Conservation (phyloP, 1,140 invertebrate species). For the Drosophila watanabei region DNA sequence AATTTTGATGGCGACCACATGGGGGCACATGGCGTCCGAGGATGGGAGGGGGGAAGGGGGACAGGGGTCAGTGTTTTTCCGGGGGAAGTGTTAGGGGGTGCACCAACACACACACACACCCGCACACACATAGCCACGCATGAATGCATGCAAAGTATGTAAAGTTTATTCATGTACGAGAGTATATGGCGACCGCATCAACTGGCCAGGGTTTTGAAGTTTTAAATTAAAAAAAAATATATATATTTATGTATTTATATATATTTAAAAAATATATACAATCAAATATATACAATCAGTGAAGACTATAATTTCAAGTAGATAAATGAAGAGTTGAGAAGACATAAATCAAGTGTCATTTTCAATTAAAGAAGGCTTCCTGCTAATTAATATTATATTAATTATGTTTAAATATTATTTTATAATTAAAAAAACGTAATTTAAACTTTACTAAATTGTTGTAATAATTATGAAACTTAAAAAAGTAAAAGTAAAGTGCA, state of each 20-base stretch:
- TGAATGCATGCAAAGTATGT: slow-evolving; percentile 69
- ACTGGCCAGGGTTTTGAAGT: slow-evolving; percentile 15
- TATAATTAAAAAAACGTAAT: neutral
- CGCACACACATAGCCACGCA: slow-evolving; percentile 40
- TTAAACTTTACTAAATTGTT: neutral
- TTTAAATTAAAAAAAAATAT: neutral
- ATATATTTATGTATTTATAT: no score
- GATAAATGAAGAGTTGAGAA: neutral
- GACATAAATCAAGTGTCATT: neutral
- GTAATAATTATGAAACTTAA: neutral
- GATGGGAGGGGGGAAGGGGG: neutral
- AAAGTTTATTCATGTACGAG: slow-evolving; percentile 62
- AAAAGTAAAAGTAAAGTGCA: neutral
- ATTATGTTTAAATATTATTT: neutral
- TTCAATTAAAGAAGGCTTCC: neutral
- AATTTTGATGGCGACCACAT: slow-evolving; percentile 73
- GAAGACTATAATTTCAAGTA: neutral
- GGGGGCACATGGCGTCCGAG: neutral
- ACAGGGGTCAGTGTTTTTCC: neutral
- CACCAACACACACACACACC: slow-evolving; percentile 24
- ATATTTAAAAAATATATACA: neutral
- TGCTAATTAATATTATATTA: no score
- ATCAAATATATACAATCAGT: neutral
- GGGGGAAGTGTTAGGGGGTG: slow-evolving; percentile 19
- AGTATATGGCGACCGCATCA: slow-evolving; percentile 8